Evolutionary conservation across 2,888 invertebrate species (phyloP), one percentile per base, ranked within the genome.

Genomic region (Chymomyza procnemis): DNA sequence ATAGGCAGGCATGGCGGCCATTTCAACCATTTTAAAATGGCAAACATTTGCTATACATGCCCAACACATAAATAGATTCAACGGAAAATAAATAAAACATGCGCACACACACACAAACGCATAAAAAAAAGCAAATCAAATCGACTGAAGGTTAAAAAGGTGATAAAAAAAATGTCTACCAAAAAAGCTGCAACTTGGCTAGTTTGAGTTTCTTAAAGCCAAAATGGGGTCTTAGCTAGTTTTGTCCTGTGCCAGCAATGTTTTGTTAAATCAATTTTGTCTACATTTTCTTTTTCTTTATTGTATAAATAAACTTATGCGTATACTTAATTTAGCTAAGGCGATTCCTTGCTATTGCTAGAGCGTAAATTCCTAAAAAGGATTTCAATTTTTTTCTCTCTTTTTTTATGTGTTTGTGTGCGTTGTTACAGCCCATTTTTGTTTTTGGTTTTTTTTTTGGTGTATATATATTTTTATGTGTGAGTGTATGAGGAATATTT

Each of bases 261-360:
- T 41, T 9, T 41, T 9, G n/a, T 41, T 41, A 9, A 41, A 41
- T 71, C 46, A 65, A 64, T 76, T 76, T 77, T 64, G 67, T 73
- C 60, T 60, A 74, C 65, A 68, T 67, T 59, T 71, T 72, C 67
- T 77, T 71, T 74, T 75, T 80, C 65, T 63, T 79, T 81, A 75
- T 73, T 84, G 67, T 75, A 81, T 84, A 81, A 85, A 88, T 85
- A 74, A 88, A 78, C 88, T 88, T 89, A 89, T 86, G 78, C 80
- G 79, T 85, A 85, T 85, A 88, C 88, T 89, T 88, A 88, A 88
- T 75, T 41, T 75, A 71, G 21, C 18, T 50, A 16, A 54, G 54
- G 21, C 21, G 22, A 22, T 54, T 54, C 54, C 54, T 66, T 26
- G 6, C 18, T 26, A 12, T 60, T 47, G 52, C 58, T 55, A 56